These are phyloP conservation scores for Papilio polytes DNA, from an alignment of 1,140 invertebrate species.

Conservation along the genomic window DNA sequence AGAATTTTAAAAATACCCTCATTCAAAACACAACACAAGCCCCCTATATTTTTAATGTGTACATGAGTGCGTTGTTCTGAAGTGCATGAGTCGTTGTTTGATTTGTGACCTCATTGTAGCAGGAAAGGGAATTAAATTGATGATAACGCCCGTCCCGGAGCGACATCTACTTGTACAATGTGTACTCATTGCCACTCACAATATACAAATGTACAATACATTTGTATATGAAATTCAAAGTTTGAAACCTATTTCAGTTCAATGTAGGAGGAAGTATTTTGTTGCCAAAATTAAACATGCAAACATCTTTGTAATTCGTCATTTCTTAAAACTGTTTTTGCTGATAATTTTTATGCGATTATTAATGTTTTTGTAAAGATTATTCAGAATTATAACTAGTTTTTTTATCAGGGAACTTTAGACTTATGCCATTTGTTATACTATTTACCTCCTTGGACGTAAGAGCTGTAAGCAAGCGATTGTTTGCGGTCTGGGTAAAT, in stretches of 20 bases:
- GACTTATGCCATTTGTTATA: neutral
- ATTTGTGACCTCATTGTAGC: conserved; percentile 79
- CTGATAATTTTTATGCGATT: neutral
- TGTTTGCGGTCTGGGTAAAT: neutral
- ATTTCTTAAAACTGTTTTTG: neutral
- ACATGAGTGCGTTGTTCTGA: conserved; percentile 25
- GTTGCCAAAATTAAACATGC: conserved; percentile 1
- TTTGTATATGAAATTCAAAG: neutral
- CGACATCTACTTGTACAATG: conserved; percentile 58
- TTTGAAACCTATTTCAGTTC: neutral
- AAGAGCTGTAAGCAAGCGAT: neutral
- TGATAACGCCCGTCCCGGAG: conserved; percentile 65
- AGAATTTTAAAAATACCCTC: conserved; percentile 31
- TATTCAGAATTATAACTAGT: neutral
- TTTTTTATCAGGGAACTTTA: neutral
- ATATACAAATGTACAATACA: neutral
- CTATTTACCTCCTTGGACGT: neutral
- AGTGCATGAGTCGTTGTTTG: conserved; percentile 60
- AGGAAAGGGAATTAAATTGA: conserved; percentile 80
- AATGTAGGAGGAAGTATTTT: neutral
- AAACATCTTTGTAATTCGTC: neutral
- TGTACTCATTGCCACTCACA: conserved; percentile 28
- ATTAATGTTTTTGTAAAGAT: neutral
- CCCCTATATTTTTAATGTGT: neutral
- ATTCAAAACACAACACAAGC: conserved; percentile 15